phyloP scores from a whole-genome alignment of 2,888 invertebrate genomes.

The Polydesmus complanatus region DNA sequence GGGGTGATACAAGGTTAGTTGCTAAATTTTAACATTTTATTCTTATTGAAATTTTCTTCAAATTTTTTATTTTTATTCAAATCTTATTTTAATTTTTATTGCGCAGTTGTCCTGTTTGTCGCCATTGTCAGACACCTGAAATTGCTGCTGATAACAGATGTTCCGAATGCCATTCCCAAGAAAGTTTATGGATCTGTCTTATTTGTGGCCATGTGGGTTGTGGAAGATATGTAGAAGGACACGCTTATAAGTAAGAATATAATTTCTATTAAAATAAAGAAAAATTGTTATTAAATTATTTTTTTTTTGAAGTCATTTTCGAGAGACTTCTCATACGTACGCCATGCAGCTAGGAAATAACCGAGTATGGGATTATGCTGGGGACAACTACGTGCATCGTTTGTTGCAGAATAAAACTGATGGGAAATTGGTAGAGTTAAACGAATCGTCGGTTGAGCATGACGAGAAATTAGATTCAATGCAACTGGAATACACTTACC shows the following conservation, averaged over 20 bases:
- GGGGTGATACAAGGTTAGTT: slow-evolving; percentile 67
- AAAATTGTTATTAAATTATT: not conserved
- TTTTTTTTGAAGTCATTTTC: slow-evolving; percentile 56
- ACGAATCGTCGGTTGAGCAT: slow-evolving; percentile 29
- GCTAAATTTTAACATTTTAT: not conserved
- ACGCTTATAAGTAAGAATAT: slow-evolving; percentile 55
- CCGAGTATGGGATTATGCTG: slow-evolving; percentile 98
- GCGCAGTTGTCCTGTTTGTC: slow-evolving; percentile 87
- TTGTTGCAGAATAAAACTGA: slow-evolving; percentile 91
- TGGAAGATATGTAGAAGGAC: slow-evolving; percentile 76
- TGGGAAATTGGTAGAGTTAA: slow-evolving; percentile 69
- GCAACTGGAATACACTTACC: slow-evolving; percentile 90
- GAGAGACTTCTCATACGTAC: slow-evolving; percentile 91
- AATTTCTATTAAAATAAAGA: not conserved
- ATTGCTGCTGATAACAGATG: slow-evolving; percentile 54
- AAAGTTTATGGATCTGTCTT: slow-evolving; percentile 94
- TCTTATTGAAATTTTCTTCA: slow-evolving; percentile 3
- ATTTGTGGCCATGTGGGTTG: slow-evolving; percentile 98
- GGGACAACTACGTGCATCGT: slow-evolving; percentile 91
- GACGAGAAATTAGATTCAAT: slow-evolving; percentile 85
- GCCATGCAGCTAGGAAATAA: slow-evolving; percentile 92
- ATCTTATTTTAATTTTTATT: slow-evolving; percentile 2
- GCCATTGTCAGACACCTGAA: slow-evolving; percentile 74
- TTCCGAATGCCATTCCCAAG: slow-evolving; percentile 50
- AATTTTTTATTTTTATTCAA: slow-evolving; percentile 3